Percentiles rank a stretch among this genome's conserved stretches.
Evolutionary conservation across 2,113 vertebrate species (phyloP).

Genomic region (Oreotrochilus melanogaster): DNA sequence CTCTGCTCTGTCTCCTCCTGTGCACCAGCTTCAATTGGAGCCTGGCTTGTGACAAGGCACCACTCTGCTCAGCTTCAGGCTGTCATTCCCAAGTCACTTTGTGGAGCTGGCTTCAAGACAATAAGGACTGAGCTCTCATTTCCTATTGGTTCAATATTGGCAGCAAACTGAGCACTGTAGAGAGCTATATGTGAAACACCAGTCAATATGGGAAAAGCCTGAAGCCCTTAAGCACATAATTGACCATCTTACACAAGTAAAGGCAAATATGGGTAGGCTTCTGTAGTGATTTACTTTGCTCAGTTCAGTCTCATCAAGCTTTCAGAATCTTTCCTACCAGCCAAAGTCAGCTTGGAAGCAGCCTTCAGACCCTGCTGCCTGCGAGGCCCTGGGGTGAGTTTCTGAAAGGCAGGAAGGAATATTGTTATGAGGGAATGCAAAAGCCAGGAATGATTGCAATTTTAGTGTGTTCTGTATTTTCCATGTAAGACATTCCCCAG

Average conservation of each 20-base stretch:
- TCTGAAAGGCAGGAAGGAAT: slow-evolving; percentile 12
- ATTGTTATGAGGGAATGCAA: slow-evolving; percentile 16
- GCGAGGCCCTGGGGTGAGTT: background rate
- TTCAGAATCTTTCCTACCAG: background rate
- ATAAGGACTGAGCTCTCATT: background rate
- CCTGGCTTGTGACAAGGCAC: background rate
- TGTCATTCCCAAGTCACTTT: background rate
- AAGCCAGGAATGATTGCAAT: slow-evolving; percentile 15
- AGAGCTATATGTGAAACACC: background rate
- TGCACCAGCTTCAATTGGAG: background rate
- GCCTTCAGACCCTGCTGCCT: background rate
- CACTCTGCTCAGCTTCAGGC: background rate
- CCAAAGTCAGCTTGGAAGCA: background rate
- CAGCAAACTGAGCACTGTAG: background rate
- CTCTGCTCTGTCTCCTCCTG: background rate
- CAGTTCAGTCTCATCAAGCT: background rate
- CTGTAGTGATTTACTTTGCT: background rate
- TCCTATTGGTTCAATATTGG: background rate
- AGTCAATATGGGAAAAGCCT: background rate
- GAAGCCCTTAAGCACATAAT: background rate
- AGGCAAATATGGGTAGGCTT: background rate
- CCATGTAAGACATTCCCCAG: slow-evolving; percentile 45
- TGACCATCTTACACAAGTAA: background rate
- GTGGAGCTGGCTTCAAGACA: background rate
- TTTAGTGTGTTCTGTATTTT: slow-evolving; percentile 31